Percentiles rank a stretch among this genome's conserved stretches.
phyloP scores from a whole-genome alignment of 2,888 invertebrate species.

The Bibio marci region DNA sequence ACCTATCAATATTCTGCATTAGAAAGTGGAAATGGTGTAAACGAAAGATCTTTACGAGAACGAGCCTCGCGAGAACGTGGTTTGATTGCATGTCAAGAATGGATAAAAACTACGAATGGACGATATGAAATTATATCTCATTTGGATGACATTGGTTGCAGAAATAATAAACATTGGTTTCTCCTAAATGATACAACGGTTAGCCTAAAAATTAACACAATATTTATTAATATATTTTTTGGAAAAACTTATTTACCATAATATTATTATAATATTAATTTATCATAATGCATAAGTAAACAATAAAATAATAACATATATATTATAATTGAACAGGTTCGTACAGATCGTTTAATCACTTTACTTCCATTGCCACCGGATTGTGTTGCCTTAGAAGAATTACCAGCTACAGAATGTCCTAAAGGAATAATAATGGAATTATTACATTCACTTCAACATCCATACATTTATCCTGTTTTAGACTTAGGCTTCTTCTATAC shows the following conservation, averaged over 20 bases:
- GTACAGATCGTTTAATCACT: conserved; percentile 29
- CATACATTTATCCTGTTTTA: conserved; percentile 79
- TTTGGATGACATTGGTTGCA: conserved; percentile 65
- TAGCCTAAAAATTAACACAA: conserved; percentile 13
- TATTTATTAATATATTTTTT: conserved; percentile 2
- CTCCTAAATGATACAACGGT: conserved; percentile 67
- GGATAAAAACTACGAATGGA: conserved; percentile 36
- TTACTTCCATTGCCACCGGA: conserved; percentile 28
- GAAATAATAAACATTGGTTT: conserved; percentile 83
- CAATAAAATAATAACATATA: not conserved
- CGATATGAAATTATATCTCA: conserved; percentile 67
- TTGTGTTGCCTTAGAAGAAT: conserved; percentile 30
- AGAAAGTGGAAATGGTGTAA: conserved; percentile 36
- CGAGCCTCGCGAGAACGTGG: conserved; percentile 46
- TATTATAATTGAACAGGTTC: conserved; percentile 25
- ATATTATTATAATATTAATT: too few relatives aligned
- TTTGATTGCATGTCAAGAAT: conserved; percentile 42
- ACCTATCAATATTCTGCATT: conserved; percentile 50
- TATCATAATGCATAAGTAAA: not conserved
- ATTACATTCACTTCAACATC: conserved; percentile 75
- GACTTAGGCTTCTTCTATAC: conserved; percentile 58
- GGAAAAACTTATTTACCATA: conserved; percentile 1
- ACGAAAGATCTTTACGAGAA: conserved; percentile 45
- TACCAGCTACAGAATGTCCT: conserved; percentile 42
- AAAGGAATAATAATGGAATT: conserved; percentile 59